Conservation (phyloP, 2,888 invertebrate genomes). For the Oscheius sp. region DNA sequence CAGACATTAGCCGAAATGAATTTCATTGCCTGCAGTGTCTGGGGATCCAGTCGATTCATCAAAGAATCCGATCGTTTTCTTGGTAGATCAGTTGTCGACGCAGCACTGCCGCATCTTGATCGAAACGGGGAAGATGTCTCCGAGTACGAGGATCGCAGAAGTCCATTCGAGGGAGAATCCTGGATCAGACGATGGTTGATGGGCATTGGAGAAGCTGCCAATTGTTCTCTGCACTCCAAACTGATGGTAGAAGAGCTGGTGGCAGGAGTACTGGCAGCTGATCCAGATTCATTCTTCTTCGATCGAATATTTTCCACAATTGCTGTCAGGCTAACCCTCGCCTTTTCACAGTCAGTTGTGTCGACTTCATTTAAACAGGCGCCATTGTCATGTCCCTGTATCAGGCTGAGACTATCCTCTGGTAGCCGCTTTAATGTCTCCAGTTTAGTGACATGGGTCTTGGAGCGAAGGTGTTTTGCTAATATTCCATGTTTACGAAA, state of each 20-base stretch:
- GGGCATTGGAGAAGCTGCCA: slow-evolving; percentile 38
- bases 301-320: slow-evolving; percentile 49
- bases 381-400: slow-evolving; percentile 80
- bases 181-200: not conserved
- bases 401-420: slow-evolving; percentile 89
- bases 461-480: slow-evolving; percentile 86
- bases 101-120: slow-evolving; percentile 26
- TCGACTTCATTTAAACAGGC: slow-evolving; percentile 92
- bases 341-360: slow-evolving; percentile 94
- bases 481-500: slow-evolving; percentile 94
- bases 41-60: not conserved
- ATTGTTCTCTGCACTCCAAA: slow-evolving; percentile 41
- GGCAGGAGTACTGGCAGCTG: not conserved
- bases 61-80: slow-evolving; percentile 31
- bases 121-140: slow-evolving; percentile 33
- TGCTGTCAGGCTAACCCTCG: slow-evolving; percentile 75
- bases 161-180: slow-evolving; percentile 19
- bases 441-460: slow-evolving; percentile 74
- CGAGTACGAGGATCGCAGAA: slow-evolving; percentile 14
- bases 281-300: slow-evolving; percentile 29
- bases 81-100: slow-evolving; percentile 16
- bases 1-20: slow-evolving; percentile 45
- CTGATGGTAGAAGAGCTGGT: slow-evolving; percentile 13
- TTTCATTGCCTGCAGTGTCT: slow-evolving; percentile 22
- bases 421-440: slow-evolving; percentile 88